A percentile compares a stretch with the other conserved stretches of the same genome.
Conservation (phyloP, 2,888 invertebrate genomes). For the Callinectes sapidus region DNA sequence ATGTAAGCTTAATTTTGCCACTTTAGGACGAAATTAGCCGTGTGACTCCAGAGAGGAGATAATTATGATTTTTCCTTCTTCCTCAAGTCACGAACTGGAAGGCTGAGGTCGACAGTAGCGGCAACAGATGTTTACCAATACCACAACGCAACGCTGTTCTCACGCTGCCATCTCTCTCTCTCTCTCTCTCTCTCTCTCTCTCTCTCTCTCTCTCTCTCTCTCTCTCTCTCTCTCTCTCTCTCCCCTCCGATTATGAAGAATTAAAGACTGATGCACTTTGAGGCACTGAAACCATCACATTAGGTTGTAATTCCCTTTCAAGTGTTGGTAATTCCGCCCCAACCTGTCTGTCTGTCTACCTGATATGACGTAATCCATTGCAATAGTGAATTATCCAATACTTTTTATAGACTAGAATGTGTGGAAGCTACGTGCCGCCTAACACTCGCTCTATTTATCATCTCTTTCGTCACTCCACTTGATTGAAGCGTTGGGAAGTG, state of each 20-base stretch:
- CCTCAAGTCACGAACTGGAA: constrained; percentile 57
- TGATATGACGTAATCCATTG: neutral
- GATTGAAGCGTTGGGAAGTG: neutral
- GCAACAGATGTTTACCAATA: constrained; percentile 59
- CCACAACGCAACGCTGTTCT: constrained; percentile 36
- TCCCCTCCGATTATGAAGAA: neutral
- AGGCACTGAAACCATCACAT: neutral
- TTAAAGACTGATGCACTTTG: neutral
- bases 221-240: too few relatives aligned
- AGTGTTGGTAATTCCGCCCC: neutral
- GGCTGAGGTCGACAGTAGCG: constrained; percentile 65
- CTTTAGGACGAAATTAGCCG: constrained; percentile 50
- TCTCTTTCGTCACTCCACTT: constrained; percentile 14
- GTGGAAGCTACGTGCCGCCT: neutral
- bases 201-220: neutral
- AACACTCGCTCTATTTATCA: neutral
- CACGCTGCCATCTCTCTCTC: constrained; percentile 49
- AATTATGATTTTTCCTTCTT: constrained; percentile 62
- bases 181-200: constrained; percentile 20
- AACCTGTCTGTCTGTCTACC: neutral
- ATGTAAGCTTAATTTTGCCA: constrained; percentile 47
- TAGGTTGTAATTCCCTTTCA: neutral
- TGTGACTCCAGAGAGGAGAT: constrained; percentile 52
- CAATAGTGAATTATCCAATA: neutral
- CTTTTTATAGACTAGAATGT: neutral